Percentiles rank a stretch among this genome's conserved stretches.
Conservation (phyloP, 2,888 invertebrate species). For the Cheilosia soror region DNA sequence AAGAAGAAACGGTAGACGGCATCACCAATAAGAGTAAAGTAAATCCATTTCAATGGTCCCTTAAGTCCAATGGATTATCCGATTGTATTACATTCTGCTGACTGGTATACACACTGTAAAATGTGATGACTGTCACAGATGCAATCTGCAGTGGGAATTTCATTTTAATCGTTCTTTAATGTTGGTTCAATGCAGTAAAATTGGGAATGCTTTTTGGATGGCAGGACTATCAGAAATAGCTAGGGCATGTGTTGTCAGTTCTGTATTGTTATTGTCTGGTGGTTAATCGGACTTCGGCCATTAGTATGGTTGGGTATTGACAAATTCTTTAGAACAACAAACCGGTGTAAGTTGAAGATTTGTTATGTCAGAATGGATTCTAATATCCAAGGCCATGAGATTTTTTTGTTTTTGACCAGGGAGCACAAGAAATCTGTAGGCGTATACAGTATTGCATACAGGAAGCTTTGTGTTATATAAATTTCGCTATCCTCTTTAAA, state of each 20-base stretch:
- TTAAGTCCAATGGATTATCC: slow-evolving; percentile 28
- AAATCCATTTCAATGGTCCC: slow-evolving; percentile 29
- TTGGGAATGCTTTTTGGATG: neutral
- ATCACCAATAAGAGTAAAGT: slow-evolving; percentile 11
- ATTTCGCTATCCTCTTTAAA: too few relatives aligned
- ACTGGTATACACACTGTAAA: slow-evolving; percentile 24
- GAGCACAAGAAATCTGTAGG: too few relatives aligned
- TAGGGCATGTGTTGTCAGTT: neutral
- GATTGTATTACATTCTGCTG: slow-evolving; percentile 7
- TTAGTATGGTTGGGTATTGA: neutral
- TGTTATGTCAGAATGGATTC: too few relatives aligned
- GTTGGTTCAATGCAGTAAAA: slow-evolving; percentile 42
- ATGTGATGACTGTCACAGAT: slow-evolving; percentile 48
- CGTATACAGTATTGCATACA: too few relatives aligned
- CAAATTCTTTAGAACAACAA: neutral
- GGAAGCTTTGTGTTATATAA: too few relatives aligned
- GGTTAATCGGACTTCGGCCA: neutral
- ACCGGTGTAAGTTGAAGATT: neutral
- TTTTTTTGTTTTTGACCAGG: too few relatives aligned
- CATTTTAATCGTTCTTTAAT: slow-evolving; percentile 51
- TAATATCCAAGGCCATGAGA: too few relatives aligned
- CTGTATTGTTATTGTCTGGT: neutral
- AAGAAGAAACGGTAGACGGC: neutral
- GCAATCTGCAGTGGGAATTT: slow-evolving; percentile 30
- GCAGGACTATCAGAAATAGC: neutral